Conservation (phyloP, 2,113 vertebrate species). For the Gymnarchus niloticus region DNA sequence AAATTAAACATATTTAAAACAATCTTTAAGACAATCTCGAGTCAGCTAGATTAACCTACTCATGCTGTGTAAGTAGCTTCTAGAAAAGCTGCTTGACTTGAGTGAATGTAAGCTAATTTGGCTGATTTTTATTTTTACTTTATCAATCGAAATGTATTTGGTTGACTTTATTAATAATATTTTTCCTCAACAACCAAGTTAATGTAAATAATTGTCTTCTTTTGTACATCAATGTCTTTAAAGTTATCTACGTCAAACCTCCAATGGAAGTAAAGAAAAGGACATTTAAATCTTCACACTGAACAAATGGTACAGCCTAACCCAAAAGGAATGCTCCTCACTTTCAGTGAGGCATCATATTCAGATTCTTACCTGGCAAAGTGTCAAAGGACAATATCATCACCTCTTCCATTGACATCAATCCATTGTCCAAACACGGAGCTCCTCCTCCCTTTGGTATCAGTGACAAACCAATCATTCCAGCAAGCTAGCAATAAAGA, state of each 20-base stretch:
- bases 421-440: conserved; percentile 54
- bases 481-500: conserved; percentile 18
- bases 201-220: background rate
- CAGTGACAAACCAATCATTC: conserved; percentile 43
- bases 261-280: background rate
- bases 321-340: background rate
- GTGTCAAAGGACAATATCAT: conserved; percentile 57
- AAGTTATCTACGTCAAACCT: background rate
- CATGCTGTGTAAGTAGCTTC: background rate
- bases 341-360: conserved; percentile 30
- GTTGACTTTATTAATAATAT: background rate
- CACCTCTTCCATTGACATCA: conserved; percentile 47
- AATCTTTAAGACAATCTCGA: background rate
- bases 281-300: background rate
- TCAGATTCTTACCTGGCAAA: conserved; percentile 43
- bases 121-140: background rate
- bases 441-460: conserved; percentile 54
- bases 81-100: no score
- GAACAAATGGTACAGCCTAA: background rate
- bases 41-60: no score
- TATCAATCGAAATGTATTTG: background rate
- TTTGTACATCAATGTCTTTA: background rate
- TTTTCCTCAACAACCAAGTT: background rate
- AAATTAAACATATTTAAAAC: no score
- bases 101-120: background rate